These are phyloP conservation scores for Iphiclides podalirius DNA, from an alignment of 2,888 invertebrate genomes.

Conservation along the genomic window DNA sequence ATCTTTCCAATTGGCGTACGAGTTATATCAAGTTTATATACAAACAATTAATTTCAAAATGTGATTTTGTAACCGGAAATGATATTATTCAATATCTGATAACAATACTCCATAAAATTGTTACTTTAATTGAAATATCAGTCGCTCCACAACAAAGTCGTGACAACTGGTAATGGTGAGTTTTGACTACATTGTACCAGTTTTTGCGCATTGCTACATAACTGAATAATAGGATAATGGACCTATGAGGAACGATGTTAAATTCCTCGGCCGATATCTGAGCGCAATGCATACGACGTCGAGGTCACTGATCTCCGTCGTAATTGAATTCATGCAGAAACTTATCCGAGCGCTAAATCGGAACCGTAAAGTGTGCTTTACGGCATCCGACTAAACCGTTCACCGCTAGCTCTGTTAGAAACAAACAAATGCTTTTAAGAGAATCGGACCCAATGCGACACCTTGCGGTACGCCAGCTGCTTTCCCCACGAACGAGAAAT, in stretches of 20 bases:
- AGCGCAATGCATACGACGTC: slow-evolving; percentile 41
- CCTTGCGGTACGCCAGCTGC: slow-evolving; percentile 36
- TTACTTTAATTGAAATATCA: too few species aligned
- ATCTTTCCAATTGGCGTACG: too few species aligned
- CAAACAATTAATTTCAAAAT: too few species aligned
- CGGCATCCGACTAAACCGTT: slow-evolving; percentile 40
- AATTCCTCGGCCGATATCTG: slow-evolving; percentile 31
- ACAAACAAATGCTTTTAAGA: slow-evolving; percentile 38
- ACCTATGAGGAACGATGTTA: slow-evolving; percentile 25
- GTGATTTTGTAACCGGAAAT: too few species aligned
- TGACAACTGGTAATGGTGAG: background rate
- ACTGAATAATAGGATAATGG: slow-evolving; percentile 3
- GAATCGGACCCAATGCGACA: slow-evolving; percentile 28
- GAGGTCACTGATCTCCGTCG: slow-evolving; percentile 42
- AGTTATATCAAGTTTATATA: too few species aligned
- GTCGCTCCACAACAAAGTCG: too few species aligned
- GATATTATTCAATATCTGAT: too few species aligned
- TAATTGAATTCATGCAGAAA: slow-evolving; percentile 67
- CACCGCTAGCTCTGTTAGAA: slow-evolving; percentile 38
- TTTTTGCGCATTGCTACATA: background rate
- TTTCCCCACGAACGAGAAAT: slow-evolving; percentile 30
- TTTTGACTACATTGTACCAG: background rate
- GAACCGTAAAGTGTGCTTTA: slow-evolving; percentile 51
- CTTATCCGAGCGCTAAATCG: slow-evolving; percentile 64
- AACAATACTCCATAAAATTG: too few species aligned